Evolutionary conservation across 2,797 vertebrate species (phyloP), one percentile per base, ranked within the genome.

Genomic region (Enteromius afrohamiltoni): DNA sequence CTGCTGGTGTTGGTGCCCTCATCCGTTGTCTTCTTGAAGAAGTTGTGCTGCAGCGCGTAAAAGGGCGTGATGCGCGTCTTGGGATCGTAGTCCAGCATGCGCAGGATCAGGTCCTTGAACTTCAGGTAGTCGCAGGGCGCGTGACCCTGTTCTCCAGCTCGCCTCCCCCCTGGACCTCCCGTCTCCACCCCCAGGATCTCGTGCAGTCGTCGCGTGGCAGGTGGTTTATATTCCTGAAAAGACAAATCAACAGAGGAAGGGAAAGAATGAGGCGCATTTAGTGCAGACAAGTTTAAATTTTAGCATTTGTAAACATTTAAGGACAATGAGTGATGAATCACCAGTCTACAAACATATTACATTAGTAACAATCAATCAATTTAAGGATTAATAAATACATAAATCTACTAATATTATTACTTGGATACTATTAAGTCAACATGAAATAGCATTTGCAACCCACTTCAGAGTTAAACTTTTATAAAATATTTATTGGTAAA

Each of bases 1-100:
- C 96, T 96, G 94, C 96, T 97, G 87, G 97, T 98, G 94, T 97
- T 98, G 91, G 97, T 98, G 94, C 96, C 97, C 93, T 98, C 97
- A 73, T 98, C 97, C 68, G 96, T 97, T 14, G 97, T 97, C 90
- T 97, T 97, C 92, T 97, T 97, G 92, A 98, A 98, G 95, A 98
- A 98, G 92, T 97, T 97, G 91, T 98, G 97, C 94, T 98, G 97
- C 93, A 98, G 96, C 85, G 97, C 97, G 84, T 97, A 97, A 93
- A 98, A 96, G 75, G 97, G 97, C 64, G 97, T 98, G 94, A 98
- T 98, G 84, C 97, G 96, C 87, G 96, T 96, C 90, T 97, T 97
- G 14, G 97, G 97, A 91, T 98, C 97, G 55, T 97, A 98, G 93
- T 97, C 97, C 95, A 98, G 93, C 97, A 98, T 98, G 92, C 96